Evolutionary conservation across 1,140 invertebrate species (phyloP).

Genomic region (Tetramorium alpestre): DNA sequence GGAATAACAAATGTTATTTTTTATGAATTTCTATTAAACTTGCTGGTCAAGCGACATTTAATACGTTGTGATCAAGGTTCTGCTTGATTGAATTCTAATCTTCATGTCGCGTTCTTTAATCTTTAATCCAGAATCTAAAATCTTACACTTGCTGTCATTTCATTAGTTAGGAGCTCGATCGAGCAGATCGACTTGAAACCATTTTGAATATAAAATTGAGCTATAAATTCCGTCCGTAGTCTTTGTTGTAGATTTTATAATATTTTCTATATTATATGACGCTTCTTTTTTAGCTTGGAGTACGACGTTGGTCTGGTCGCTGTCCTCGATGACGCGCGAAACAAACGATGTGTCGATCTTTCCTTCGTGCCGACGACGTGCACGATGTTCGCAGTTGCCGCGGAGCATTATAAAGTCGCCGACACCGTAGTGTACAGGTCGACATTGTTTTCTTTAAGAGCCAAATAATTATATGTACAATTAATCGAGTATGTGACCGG

Average conservation of each 20-base stretch:
- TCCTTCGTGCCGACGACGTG: neutral
- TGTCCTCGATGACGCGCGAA: constrained; percentile 33
- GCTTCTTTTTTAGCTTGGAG: constrained; percentile 36
- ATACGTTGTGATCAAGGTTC: neutral
- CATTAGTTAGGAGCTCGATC: too few relatives aligned
- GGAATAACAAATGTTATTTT: too few relatives aligned
- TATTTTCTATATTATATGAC: neutral
- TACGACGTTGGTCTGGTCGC: constrained; percentile 15
- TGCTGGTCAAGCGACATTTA: too few relatives aligned
- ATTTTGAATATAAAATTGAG: too few relatives aligned
- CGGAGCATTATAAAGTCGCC: constrained; percentile 53
- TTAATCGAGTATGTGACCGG: neutral
- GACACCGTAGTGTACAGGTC: constrained; percentile 54
- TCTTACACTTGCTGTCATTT: too few relatives aligned
- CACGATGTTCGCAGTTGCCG: constrained; percentile 12
- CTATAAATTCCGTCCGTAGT: neutral
- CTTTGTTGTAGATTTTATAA: neutral
- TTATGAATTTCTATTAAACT: too few relatives aligned
- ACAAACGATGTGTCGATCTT: neutral
- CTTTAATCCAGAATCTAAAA: too few relatives aligned
- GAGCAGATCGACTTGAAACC: too few relatives aligned
- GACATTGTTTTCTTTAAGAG: neutral
- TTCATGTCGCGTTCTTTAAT: too few relatives aligned
- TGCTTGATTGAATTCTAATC: neutral
- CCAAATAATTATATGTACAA: neutral